A percentile compares a stretch with the other conserved stretches of the same genome.
phyloP scores from a whole-genome alignment of 1,140 invertebrate species.

The Dysdera silvatica region DNA sequence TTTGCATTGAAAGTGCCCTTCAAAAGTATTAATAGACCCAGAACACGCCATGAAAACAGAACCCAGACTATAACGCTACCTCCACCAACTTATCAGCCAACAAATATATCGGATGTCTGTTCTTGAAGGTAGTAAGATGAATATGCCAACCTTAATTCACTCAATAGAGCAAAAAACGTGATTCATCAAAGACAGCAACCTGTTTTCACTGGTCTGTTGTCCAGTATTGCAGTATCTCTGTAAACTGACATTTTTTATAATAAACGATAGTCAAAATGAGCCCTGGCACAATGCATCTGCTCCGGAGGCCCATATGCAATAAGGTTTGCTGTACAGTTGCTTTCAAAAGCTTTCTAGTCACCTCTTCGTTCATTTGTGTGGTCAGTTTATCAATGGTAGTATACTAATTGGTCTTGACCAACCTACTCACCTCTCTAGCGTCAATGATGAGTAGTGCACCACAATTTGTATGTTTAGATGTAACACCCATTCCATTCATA shows the following conservation, averaged over 20 bases:
- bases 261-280: background rate
- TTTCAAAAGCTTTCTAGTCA: background rate
- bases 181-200: background rate
- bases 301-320: background rate
- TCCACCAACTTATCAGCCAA: background rate
- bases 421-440: background rate
- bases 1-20: background rate
- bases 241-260: background rate
- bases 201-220: background rate
- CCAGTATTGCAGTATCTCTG: background rate
- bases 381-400: background rate
- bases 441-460: background rate
- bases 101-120: background rate
- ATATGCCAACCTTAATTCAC: background rate
- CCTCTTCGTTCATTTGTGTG: background rate
- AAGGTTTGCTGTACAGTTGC: background rate
- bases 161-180: background rate
- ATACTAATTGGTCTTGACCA: background rate
- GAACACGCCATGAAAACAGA: too few relatives aligned
- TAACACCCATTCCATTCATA: too few relatives aligned
- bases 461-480: background rate
- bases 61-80: too few relatives aligned
- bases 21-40: background rate
- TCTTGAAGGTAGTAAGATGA: background rate
- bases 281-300: background rate